Base-by-base conservation (phyloP, 2,888 invertebrate genomes). In the Epinotia demarniana region DNA sequence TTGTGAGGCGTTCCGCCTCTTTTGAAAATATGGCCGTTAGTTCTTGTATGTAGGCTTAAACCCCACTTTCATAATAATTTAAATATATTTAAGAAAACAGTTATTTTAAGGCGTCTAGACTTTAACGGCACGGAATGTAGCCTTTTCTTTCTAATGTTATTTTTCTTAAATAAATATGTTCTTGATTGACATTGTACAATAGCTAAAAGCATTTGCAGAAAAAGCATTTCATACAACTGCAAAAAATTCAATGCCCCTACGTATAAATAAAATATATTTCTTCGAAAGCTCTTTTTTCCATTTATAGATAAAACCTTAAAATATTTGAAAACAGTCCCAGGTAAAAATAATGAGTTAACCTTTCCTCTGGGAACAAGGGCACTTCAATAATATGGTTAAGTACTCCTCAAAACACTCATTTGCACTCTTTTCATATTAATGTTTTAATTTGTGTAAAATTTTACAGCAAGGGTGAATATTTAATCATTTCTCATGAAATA, bases 391-490 rank as follows among this genome's bases (percentile, higher is more conserved):
- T 61, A 55, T 55, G 46, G 13, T 18, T 53, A 27, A 27, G 3
- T 27, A 71, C 27, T 64, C 58, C 18, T 61, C 8, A 64, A 39
- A 66, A 18, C 33, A 58, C 62, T 69, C 64, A 33, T 70, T 39
- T 64, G 27, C 61, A 67, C 63, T 67, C 57, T 72, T 72, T 77
- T 68, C 64, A 27, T 77, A 77, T 77, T 74, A 62, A 74, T 64
- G 58, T 68, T 69, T 74, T 79, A 77, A 78, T 79, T 79, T 75
- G 73, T 77, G 62, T 76, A 78, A 72, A 77, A 80, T 76, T 80
- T 78, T 78, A 77, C 80, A 80, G 77, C 78, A 78, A 80, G 88
- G 89, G 88, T 87, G 86, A 79, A 87, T 79, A 80, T 78, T 78
- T 79, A 76, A 78, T 77, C 71, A 76, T 62, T 77, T 76, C 76